phyloP scores from a whole-genome alignment of 2,888 invertebrate species.

The Galerucella pusilla region DNA sequence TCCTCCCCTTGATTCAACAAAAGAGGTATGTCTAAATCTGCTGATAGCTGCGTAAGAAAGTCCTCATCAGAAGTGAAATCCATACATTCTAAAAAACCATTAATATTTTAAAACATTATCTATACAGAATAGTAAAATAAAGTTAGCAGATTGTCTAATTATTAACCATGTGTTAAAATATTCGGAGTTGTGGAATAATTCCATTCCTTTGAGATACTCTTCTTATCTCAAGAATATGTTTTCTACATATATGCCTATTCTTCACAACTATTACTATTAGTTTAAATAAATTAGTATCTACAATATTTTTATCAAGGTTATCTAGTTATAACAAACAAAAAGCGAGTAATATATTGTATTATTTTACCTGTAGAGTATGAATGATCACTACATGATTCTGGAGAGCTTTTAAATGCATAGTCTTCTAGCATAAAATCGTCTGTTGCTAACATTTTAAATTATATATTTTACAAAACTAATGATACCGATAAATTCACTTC shows the following conservation, averaged over 20 bases:
- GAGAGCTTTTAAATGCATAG: slow-evolving; percentile 59
- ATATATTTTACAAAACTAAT: slow-evolving; percentile 4
- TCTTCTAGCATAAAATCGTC: slow-evolving; percentile 55
- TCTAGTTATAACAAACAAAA: not conserved
- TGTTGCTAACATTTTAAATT: slow-evolving; percentile 55
- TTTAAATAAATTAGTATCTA: not conserved
- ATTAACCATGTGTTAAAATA: not conserved
- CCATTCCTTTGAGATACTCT: not conserved
- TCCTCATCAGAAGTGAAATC: slow-evolving; percentile 61
- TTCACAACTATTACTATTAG: not conserved
- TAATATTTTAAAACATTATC: not conserved
- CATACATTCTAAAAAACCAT: slow-evolving; percentile 53
- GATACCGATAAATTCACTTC: slow-evolving; percentile 13
- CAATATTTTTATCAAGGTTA: not conserved
- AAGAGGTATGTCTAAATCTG: slow-evolving; percentile 61
- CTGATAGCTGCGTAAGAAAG: slow-evolving; percentile 61
- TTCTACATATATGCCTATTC: not conserved
- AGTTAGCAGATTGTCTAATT: not conserved
- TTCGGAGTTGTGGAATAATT: not conserved
- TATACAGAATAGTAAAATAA: not conserved
- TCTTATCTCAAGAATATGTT: not conserved
- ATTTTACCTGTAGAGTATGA: slow-evolving; percentile 58
- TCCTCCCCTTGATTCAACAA: slow-evolving; percentile 60
- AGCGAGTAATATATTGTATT: not conserved
- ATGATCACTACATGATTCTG: slow-evolving; percentile 59